These are phyloP conservation scores for Dendrolimus kikuchii DNA, from an alignment of 1,140 invertebrate genomes.

Conservation along the genomic window DNA sequence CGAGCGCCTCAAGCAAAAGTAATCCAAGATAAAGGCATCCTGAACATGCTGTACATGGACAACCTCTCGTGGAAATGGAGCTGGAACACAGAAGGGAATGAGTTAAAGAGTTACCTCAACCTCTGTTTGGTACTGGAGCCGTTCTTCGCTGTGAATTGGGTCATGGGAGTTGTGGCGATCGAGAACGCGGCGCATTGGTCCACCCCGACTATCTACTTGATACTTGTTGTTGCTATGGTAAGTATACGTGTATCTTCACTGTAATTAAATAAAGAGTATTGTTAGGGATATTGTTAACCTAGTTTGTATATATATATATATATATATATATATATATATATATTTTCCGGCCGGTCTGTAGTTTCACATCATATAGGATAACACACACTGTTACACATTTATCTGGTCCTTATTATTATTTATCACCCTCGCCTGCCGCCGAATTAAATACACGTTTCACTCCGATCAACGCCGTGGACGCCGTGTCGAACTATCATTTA, in stretches of 20 bases:
- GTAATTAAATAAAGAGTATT: too few species aligned
- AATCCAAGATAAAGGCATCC: constrained; percentile 33
- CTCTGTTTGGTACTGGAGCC: constrained; percentile 74
- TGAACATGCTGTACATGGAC: constrained; percentile 56
- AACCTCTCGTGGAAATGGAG: constrained; percentile 59
- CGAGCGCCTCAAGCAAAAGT: constrained; percentile 23
- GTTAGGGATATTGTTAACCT: too few species aligned
- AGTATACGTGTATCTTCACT: constrained; percentile 14
- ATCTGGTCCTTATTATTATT: too few species aligned
- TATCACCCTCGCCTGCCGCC: too few species aligned
- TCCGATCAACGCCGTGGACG: too few species aligned
- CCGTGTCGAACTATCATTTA: too few species aligned
- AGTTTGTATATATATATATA: too few species aligned
- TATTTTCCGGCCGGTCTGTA: too few species aligned
- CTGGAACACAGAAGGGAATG: constrained; percentile 61
- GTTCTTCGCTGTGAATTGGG: constrained; percentile 78
- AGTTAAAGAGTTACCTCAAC: constrained; percentile 68
- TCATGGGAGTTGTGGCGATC: constrained; percentile 80
- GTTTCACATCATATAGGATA: too few species aligned
- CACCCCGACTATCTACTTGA: constrained; percentile 74
- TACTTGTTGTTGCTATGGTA: constrained; percentile 72
- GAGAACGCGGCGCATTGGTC: constrained; percentile 76
- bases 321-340: too few species aligned
- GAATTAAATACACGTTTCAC: too few species aligned
- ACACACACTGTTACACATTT: too few species aligned